Percentiles rank a stretch among this genome's conserved stretches.
Evolutionary conservation across 2,888 invertebrate genomes (phyloP).

Genomic region (Charanyca ferruginea): DNA sequence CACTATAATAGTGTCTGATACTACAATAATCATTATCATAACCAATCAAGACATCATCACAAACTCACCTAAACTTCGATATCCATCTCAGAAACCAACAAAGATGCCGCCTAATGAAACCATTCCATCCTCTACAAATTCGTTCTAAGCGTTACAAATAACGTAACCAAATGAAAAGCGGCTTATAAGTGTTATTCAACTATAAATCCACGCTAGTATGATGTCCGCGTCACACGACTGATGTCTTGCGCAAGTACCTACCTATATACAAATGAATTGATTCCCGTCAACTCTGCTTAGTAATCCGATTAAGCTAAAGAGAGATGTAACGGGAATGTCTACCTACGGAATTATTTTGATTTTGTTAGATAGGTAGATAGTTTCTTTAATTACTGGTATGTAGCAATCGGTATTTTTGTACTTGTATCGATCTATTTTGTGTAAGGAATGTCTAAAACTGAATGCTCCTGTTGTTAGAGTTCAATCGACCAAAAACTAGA

Average conservation of each 20-base stretch:
- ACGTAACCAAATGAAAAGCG: constrained; percentile 74
- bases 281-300: constrained; percentile 79
- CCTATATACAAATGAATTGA: constrained; percentile 78
- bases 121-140: constrained; percentile 51
- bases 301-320: constrained; percentile 87
- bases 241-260: constrained; percentile 76
- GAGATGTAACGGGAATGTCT: constrained; percentile 76
- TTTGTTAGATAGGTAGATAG: constrained; percentile 42
- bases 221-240: constrained; percentile 62
- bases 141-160: constrained; percentile 74
- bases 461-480: too few relatives aligned
- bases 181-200: constrained; percentile 79
- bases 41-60: constrained; percentile 20
- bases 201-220: constrained; percentile 63
- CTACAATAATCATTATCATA: not conserved
- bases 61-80: constrained; percentile 4
- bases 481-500: too few relatives aligned
- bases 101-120: constrained; percentile 55
- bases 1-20: too few relatives aligned
- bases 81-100: constrained; percentile 46
- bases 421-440: too few relatives aligned
- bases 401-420: not conserved
- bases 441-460: too few relatives aligned
- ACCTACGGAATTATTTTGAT: constrained; percentile 60
- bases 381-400: constrained; percentile 3